Conservation (phyloP, 2,888 invertebrate species). For the Yponomeuta malinellus region DNA sequence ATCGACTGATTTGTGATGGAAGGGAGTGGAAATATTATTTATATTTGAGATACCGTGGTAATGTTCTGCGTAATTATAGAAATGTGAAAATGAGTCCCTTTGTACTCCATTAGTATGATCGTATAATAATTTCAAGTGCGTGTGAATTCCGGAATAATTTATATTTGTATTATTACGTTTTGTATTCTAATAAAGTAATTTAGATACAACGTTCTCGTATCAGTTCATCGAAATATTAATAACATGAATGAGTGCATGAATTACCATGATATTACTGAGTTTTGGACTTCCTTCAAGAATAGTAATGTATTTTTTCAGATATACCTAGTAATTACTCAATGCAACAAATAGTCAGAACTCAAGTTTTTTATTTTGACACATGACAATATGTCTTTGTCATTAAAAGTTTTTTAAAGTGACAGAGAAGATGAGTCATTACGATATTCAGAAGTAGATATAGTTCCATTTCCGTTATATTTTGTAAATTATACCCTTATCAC, state of each 20-base stretch:
- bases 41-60: slow-evolving; percentile 52
- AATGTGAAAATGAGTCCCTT: slow-evolving; percentile 31
- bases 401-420: too few relatives aligned
- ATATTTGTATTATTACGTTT: slow-evolving; percentile 4
- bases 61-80: slow-evolving; percentile 46
- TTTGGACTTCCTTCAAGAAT: too few relatives aligned
- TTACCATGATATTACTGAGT: too few relatives aligned
- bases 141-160: slow-evolving; percentile 19
- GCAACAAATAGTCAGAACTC: too few relatives aligned
- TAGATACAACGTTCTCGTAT: neutral
- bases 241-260: neutral
- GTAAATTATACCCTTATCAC: too few relatives aligned
- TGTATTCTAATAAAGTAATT: neutral
- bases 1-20: slow-evolving; percentile 48
- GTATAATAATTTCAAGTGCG: slow-evolving; percentile 18
- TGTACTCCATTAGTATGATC: slow-evolving; percentile 13
- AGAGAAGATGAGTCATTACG: too few relatives aligned
- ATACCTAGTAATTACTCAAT: too few relatives aligned
- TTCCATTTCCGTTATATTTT: too few relatives aligned
- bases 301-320: too few relatives aligned
- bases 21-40: slow-evolving; percentile 46
- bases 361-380: too few relatives aligned
- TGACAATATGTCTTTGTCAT: too few relatives aligned
- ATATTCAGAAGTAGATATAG: too few relatives aligned
- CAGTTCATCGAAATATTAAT: neutral